Evolutionary conservation across 2,113 vertebrate genomes (phyloP).

Genomic region (Okapia johnstoni): DNA sequence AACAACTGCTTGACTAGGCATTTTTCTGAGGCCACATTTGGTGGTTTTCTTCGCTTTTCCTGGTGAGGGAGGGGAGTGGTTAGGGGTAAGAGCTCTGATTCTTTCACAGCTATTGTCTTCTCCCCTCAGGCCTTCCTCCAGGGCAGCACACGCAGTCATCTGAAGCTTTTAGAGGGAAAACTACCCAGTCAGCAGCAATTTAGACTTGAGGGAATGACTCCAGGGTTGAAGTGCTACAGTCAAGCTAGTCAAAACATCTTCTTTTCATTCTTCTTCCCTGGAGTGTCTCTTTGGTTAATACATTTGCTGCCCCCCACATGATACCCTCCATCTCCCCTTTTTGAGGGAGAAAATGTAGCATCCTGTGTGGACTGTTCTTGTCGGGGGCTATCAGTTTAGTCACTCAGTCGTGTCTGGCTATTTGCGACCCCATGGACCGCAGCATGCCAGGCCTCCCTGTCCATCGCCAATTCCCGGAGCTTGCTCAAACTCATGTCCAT

Average conservation of each 20-base stretch:
- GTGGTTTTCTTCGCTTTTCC: conserved; percentile 80
- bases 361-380: background rate
- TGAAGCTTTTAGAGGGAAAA: conserved; percentile 56
- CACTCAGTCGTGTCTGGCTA: background rate
- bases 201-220: conserved; percentile 44
- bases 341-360: background rate
- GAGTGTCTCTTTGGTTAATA: conserved; percentile 47
- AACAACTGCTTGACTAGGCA: conserved; percentile 84
- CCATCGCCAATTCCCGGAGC: background rate
- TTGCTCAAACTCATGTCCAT: background rate
- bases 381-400: background rate
- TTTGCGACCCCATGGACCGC: background rate
- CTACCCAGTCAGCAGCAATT: conserved; percentile 47
- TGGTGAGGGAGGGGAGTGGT: conserved; percentile 65
- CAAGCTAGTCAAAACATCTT: conserved; percentile 60
- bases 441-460: background rate
- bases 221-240: conserved; percentile 48
- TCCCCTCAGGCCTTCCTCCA: background rate
- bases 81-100: conserved; percentile 21
- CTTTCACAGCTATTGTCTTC: conserved; percentile 69
- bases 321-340: background rate
- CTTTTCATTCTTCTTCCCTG: conserved; percentile 35
- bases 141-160: background rate
- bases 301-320: background rate
- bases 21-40: conserved; percentile 80